Evolutionary conservation across 2,113 vertebrate species (phyloP).

Genomic region (human): DNA sequence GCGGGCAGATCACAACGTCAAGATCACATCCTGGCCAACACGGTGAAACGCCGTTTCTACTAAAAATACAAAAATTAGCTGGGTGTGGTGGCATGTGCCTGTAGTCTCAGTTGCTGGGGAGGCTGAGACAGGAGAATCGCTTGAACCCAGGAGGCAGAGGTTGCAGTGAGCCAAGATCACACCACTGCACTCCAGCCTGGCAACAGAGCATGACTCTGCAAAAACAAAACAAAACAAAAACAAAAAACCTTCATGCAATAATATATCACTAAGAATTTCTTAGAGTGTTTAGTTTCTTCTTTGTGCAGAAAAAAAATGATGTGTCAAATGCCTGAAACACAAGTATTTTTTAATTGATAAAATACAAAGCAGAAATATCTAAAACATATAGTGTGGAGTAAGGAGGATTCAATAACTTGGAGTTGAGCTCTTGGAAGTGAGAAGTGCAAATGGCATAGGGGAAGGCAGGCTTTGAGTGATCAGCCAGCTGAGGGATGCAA

Average conservation of each 20-base stretch:
- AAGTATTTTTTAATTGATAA: neutral
- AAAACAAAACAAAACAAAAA: no score
- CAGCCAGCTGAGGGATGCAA: neutral
- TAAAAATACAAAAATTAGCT: no score
- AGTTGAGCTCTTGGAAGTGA: slow-evolving; percentile 3
- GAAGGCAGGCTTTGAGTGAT: neutral
- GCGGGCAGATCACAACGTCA: no score
- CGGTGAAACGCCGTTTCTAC: no score
- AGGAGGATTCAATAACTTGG: neutral
- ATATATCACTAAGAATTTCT: neutral
- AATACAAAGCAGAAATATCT: neutral
- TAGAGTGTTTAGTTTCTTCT: neutral
- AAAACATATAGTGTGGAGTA: neutral
- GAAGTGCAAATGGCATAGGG: neutral
- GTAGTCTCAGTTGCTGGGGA: no score
- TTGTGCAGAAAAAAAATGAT: neutral
- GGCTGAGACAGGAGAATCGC: no score
- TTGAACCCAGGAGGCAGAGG: no score
- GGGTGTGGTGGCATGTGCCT: no score
- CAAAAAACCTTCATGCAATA: neutral
- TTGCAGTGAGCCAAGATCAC: no score
- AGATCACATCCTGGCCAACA: no score
- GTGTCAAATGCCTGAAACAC: neutral
- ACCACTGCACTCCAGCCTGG: no score
- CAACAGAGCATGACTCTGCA: no score